Evolutionary conservation across 2,888 invertebrate genomes (phyloP), one percentile per base, ranked within the genome.

Genomic region (Torymus aiolomorphi): DNA sequence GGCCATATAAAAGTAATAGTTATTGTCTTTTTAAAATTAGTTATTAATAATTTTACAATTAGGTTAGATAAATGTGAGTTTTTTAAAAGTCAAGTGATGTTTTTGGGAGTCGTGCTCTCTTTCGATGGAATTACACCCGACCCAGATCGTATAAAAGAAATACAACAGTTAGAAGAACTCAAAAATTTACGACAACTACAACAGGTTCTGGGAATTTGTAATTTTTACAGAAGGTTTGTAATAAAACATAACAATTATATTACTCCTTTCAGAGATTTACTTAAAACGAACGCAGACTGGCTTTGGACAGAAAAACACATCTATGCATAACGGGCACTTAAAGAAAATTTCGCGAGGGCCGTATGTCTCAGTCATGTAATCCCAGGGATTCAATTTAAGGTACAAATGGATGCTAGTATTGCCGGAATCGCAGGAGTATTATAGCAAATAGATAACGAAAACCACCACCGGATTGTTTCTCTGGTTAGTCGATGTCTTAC

Each of bases 21-120:
- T 42, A 59, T 62, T 4, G 76, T 86, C 12, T 83, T 86, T 11
- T 14, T n/a, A 10, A 75, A 75, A 63, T 75, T 85, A 54, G 11
- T 67, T 3, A 70, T 82, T 13, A 82, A 82, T 16, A 83, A 69
- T 59, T 76, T 86, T 49, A 86, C 86, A 2, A 51, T 85, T 2
- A 84, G 83, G 66, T 65, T 85, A 14, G 81, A 82, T 12, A 86
- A 86, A 82, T 83, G 82, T 2, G 3, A 65, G 20, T 85, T 86
- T 77, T 69, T 79, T 16, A 18, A 61, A 24, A 54, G 12, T 12
- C 2, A 66, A 14, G 31, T 79, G 42, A 5, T 13, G n/a, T 73
- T 78, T 78, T 66, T 78, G n/a, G 78, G 78, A 3, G 73, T 73
- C 24, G n/a, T 66, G n/a, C n/a, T 79, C 24, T 78, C 78, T 11